Percentiles rank a stretch among this genome's conserved stretches.
These are phyloP conservation scores for Tipula unca DNA, from an alignment of 2,888 invertebrate species.

Conservation along the genomic window DNA sequence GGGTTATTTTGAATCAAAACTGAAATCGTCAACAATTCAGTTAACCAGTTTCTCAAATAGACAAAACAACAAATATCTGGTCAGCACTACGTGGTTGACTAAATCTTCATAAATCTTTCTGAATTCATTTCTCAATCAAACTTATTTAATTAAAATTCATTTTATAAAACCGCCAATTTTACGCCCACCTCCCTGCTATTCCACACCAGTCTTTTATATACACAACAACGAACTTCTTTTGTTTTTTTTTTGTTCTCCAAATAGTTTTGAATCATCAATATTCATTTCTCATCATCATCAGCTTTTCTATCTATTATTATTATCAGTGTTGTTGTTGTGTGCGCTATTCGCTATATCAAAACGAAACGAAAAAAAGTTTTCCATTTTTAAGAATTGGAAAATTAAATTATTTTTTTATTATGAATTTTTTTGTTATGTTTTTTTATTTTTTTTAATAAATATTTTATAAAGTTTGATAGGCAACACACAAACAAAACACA, in stretches of 20 bases:
- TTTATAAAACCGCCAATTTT: not conserved
- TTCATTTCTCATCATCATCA: not conserved
- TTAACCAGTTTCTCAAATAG: too few relatives aligned
- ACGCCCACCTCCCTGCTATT: not conserved
- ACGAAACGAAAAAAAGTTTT: not conserved
- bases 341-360: not conserved
- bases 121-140: not conserved
- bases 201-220: not conserved
- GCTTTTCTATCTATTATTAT: not conserved
- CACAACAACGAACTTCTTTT: not conserved
- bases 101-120: not conserved
- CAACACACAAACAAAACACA: not conserved
- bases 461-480: slow-evolving; percentile 8
- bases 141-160: not conserved
- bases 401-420: slow-evolving; percentile 2
- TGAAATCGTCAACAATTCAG: too few relatives aligned
- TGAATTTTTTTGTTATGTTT: too few relatives aligned
- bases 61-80: too few relatives aligned
- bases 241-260: not conserved
- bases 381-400: not conserved
- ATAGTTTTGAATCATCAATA: not conserved
- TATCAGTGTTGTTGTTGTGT: not conserved
- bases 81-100: too few relatives aligned
- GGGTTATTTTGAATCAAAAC: too few relatives aligned
- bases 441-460: not conserved